Percentiles rank a stretch among this genome's conserved stretches.
phyloP scores from a whole-genome alignment of 2,113 vertebrate genomes.

The Rhynchomys soricoides region DNA sequence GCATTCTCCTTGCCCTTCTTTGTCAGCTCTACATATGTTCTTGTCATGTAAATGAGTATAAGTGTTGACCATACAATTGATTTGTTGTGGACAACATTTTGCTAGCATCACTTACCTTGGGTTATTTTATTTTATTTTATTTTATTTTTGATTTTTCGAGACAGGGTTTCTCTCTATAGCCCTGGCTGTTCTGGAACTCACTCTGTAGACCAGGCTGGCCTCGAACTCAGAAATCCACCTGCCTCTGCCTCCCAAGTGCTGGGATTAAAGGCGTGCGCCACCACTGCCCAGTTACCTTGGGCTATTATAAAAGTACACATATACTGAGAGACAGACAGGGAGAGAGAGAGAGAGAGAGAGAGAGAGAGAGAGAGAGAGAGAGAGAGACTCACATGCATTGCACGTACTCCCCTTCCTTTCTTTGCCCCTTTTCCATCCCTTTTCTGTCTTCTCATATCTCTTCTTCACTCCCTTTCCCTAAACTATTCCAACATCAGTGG shows the following conservation, averaged over 20 bases:
- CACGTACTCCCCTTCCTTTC: not conserved
- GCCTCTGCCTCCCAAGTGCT: no score
- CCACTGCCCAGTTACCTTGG: no score
- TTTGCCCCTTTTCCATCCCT: not conserved
- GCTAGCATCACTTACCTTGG: not conserved
- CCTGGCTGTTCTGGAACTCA: no score
- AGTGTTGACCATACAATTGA: not conserved
- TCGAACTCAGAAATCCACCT: no score
- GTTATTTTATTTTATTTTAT: no score
- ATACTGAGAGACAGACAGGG: no score
- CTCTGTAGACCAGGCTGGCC: no score
- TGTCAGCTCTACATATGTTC: not conserved
- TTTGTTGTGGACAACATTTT: not conserved
- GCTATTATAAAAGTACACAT: not conserved
- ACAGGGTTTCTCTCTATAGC: no score
- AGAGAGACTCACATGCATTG: not conserved
- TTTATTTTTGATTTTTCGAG: no score
- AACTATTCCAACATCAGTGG: conserved; percentile 9
- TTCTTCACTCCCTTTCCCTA: not conserved
- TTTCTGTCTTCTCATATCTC: not conserved
- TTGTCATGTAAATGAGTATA: not conserved
- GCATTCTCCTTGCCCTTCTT: not conserved
- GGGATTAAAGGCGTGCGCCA: no score
- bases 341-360: no score
- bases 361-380: not conserved